Percentiles rank a stretch among this genome's conserved stretches.
Conservation (phyloP, 2,113 vertebrate genomes). For the Ginglymostoma cirratum region DNA sequence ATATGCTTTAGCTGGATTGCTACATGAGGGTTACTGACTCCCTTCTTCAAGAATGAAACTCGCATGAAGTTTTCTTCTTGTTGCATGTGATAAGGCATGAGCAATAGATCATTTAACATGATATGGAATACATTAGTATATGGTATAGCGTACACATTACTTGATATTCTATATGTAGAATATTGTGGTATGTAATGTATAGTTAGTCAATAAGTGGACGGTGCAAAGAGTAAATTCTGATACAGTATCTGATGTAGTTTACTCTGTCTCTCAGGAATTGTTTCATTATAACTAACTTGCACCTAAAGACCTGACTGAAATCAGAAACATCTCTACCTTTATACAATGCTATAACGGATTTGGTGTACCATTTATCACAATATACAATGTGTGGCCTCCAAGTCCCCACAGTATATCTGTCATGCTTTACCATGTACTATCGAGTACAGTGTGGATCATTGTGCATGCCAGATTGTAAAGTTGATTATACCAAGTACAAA, state of each 20-base stretch:
- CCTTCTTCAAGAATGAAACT: no score
- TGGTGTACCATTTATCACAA: background rate
- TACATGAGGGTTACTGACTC: no score
- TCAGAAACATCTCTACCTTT: background rate
- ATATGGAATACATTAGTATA: background rate
- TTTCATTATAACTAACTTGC: background rate
- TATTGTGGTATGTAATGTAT: no score
- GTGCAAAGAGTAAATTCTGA: no score
- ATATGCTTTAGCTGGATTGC: no score
- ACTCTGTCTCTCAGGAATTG: background rate
- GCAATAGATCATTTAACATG: background rate
- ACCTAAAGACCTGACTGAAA: background rate
- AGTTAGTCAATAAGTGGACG: no score
- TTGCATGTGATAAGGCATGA: background rate
- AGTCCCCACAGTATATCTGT: background rate
- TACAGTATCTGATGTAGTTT: background rate
- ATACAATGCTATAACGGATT: background rate
- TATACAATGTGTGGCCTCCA: background rate
- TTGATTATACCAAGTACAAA: no score
- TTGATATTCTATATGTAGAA: no score
- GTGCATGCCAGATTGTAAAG: background rate
- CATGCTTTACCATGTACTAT: background rate
- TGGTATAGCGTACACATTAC: background rate
- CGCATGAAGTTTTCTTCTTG: background rate
- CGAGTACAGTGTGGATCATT: background rate